These are phyloP conservation scores for Callaeas wilsoni DNA, from an alignment of 2,113 vertebrate genomes.

Conservation along the genomic window DNA sequence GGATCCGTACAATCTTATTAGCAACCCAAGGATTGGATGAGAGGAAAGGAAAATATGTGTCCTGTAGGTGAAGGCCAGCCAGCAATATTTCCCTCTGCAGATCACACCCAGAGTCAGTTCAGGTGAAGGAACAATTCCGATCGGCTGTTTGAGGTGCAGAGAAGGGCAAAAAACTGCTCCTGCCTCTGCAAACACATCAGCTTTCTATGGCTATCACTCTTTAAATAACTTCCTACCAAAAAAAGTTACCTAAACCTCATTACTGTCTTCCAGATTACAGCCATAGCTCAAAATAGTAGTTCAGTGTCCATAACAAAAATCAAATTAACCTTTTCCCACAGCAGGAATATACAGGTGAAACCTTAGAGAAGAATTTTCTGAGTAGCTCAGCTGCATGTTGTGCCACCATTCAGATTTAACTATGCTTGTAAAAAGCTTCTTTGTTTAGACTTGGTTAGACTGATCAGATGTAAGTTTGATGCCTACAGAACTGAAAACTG, in stretches of 20 bases:
- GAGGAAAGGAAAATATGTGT: background rate
- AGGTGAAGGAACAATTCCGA: accelerated
- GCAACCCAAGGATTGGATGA: background rate
- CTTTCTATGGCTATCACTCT: background rate
- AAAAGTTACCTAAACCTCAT: background rate
- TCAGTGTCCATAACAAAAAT: background rate
- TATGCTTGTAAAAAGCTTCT: background rate
- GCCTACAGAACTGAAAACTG: background rate
- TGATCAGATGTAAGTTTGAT: background rate
- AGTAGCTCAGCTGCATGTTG: background rate
- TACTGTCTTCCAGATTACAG: background rate
- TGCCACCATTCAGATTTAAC: background rate
- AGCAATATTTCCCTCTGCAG: background rate
- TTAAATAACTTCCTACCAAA: background rate
- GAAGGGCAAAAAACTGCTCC: background rate
- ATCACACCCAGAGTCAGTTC: background rate
- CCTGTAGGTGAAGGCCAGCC: background rate
- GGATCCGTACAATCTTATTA: background rate
- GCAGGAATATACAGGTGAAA: background rate
- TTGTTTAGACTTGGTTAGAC: background rate
- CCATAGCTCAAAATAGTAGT: background rate
- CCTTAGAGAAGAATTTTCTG: background rate
- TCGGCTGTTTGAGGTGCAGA: background rate
- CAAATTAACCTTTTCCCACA: accelerated
- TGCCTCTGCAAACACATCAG: background rate